Conservation (phyloP, 2,113 vertebrate genomes). For the Carassius gibelio region DNA sequence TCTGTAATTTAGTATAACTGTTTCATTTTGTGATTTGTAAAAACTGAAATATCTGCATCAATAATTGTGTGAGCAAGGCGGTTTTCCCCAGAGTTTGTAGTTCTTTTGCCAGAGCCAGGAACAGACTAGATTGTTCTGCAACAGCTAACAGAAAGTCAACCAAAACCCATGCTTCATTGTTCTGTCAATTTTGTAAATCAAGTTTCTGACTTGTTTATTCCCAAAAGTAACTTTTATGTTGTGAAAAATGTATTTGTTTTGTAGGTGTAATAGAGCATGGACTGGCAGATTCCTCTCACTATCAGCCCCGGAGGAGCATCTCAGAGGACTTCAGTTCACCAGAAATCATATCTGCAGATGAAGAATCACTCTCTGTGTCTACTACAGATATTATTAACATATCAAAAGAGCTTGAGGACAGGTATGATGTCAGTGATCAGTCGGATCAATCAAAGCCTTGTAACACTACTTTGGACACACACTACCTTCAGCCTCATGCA, state of each 20-base stretch:
- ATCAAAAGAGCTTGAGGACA: slow-evolving; percentile 54
- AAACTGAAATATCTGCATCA: background rate
- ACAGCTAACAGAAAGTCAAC: background rate
- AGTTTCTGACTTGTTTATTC: background rate
- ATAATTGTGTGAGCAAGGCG: no score
- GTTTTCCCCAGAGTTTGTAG: background rate
- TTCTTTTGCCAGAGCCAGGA: background rate
- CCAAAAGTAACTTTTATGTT: background rate
- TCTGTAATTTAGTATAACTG: background rate
- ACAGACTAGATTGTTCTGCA: background rate
- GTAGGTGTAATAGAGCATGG: slow-evolving; percentile 96
- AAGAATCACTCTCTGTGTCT: slow-evolving; percentile 76
- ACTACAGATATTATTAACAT: slow-evolving; percentile 65
- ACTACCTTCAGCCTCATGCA: slow-evolving; percentile 76
- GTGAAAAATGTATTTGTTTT: background rate
- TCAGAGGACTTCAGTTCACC: slow-evolving; percentile 80
- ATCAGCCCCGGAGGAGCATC: slow-evolving; percentile 83
- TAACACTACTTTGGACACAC: slow-evolving; percentile 54
- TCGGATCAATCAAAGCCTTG: slow-evolving; percentile 29
- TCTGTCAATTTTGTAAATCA: background rate
- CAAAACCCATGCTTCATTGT: background rate
- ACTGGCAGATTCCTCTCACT: slow-evolving; percentile 90
- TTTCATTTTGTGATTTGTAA: background rate
- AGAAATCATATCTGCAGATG: slow-evolving; percentile 63
- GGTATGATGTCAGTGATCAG: slow-evolving; percentile 22